These are phyloP conservation scores for Astropecten irregularis DNA, from an alignment of 53 echinoderm and acorn worm genomes.

Conservation along the genomic window DNA sequence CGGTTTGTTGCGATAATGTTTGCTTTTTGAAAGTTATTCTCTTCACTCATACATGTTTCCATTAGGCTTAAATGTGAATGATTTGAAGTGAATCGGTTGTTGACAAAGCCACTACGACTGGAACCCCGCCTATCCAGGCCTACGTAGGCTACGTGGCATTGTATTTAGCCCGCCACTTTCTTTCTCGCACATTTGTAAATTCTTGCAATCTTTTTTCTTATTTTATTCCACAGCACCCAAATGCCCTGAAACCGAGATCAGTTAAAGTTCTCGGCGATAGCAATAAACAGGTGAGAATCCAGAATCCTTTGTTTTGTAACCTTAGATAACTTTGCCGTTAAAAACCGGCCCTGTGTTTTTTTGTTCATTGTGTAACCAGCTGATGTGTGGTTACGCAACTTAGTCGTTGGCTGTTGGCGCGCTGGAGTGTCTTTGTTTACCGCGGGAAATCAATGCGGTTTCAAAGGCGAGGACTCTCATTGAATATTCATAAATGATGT, in stretches of 20 bases:
- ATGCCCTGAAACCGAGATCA: conserved; percentile 15
- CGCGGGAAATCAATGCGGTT: neutral
- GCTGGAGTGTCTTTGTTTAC: neutral
- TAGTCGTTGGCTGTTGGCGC: too few species aligned
- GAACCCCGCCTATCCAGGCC: too few species aligned
- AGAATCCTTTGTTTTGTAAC: neutral
- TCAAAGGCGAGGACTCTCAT: too few species aligned
- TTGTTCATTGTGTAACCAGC: neutral
- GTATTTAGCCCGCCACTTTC: neutral
- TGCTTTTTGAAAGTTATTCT: too few species aligned
- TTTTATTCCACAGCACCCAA: conserved; percentile 22
- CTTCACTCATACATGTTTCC: too few species aligned
- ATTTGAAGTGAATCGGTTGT: too few species aligned
- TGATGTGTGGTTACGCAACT: neutral
- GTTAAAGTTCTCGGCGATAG: conserved; percentile 72
- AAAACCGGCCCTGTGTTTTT: neutral
- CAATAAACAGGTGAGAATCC: conserved; percentile 67
- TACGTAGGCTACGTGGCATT: too few species aligned
- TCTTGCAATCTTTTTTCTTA: neutral
- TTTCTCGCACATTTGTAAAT: neutral
- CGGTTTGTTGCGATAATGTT: too few species aligned
- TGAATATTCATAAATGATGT: too few species aligned
- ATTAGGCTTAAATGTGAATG: too few species aligned
- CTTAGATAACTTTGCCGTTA: conserved; percentile 21
- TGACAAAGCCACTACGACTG: too few species aligned